Base-by-base conservation (phyloP, 2,797 vertebrate species). In the Tadarida brasiliensis region DNA sequence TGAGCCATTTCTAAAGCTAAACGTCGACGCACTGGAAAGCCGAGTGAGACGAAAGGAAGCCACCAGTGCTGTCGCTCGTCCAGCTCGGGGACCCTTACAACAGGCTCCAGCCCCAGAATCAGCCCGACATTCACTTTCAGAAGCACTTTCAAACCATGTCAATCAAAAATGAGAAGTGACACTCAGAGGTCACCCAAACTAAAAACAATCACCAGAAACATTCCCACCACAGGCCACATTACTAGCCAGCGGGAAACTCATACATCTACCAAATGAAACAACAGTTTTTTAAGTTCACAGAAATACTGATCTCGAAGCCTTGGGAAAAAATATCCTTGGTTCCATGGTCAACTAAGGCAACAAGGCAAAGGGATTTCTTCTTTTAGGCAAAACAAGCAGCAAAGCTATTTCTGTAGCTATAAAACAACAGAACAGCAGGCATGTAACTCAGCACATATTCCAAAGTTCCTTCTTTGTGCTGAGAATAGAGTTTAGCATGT, bases 171-270 rank as follows among this genome's bases (percentile, higher is more conserved):
- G 56, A 82, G 24, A 78, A 95, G n/a, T 44, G 70, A 90, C 33
- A 89, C 22, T 65, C 16, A 78, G n/a, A 92, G 49, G 57, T 59
- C 63, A 30, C 17, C 76, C 22, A 76, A 91, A 35, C 30, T 20
- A 35, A 54, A 96, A 90, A 89, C 65, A 76, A 87, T 73, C 68
- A 71, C 61, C 73, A 83, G 87, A 67, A 86, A 91, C 83, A 65
- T 28, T 82, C 26, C 30, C 33, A 84, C 67, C 63, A 39, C 14
- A 63, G 44, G 77, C 17, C 35, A 54, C 24, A 35, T 80, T 57
- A 87, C 22, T 59, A 83, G 81, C 51, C 73, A 87, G 10, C 11
- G 49, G 57, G 65, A 11, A 61, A 30, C 39, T 70, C 24, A 3
- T 0, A 15, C 22, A 44, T 59, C 51, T 16, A 56, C 91, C 20